phyloP scores from a whole-genome alignment of 2,797 vertebrate genomes.

The Clarias laeviceps region DNA sequence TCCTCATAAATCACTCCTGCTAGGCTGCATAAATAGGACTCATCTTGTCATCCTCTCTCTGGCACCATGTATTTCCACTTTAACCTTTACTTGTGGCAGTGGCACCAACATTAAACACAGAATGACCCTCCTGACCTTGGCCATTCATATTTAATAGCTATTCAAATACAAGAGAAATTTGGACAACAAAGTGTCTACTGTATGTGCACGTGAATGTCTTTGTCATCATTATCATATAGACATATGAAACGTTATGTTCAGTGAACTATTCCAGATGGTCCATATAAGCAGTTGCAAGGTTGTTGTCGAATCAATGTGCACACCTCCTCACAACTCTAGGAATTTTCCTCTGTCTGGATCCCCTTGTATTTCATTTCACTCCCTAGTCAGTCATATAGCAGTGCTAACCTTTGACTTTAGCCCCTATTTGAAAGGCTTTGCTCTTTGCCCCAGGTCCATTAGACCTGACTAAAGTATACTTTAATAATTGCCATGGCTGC shows the following conservation, averaged over 20 bases:
- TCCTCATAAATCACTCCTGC: conserved; percentile 78
- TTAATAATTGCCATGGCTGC: conserved; percentile 77
- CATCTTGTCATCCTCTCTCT: conserved; percentile 63
- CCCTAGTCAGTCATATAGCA: conserved; percentile 64
- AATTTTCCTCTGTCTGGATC: conserved; percentile 8
- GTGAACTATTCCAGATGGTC: conserved; percentile 24
- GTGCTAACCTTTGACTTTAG: conserved; percentile 78
- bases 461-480: conserved; percentile 81
- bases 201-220: conserved; percentile 23
- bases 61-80: conserved; percentile 71
- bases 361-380: conserved; percentile 49
- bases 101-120: conserved; percentile 74
- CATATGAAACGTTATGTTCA: not conserved
- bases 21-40: conserved; percentile 75
- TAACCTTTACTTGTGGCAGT: conserved; percentile 79
- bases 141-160: conserved; percentile 76
- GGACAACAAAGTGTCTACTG: conserved; percentile 41
- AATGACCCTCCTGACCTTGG: conserved; percentile 71
- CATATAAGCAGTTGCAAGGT: conserved; percentile 15
- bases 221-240: conserved; percentile 17
- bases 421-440: conserved; percentile 76
- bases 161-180: conserved; percentile 57
- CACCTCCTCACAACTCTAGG: not conserved
- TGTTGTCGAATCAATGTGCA: conserved; percentile 11
- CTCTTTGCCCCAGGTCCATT: conserved; percentile 78